Evolutionary conservation across 2,797 vertebrate species (phyloP).

Genomic region (Enteromius mattozi): DNA sequence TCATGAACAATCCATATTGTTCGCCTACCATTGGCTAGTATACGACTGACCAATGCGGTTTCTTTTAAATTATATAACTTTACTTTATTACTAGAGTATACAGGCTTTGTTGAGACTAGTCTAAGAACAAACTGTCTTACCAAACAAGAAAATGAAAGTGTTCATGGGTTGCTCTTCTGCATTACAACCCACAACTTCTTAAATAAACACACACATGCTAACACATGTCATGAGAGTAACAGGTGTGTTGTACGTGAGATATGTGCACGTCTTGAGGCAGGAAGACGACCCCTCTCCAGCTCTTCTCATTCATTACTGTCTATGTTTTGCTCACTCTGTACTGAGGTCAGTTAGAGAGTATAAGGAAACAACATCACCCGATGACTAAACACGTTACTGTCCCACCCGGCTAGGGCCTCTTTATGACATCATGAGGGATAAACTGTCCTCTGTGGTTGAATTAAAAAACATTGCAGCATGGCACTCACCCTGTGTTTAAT

Average conservation of each 20-base stretch:
- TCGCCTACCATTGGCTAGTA: background rate
- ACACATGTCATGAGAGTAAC: conserved; percentile 6
- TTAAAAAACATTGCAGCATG: background rate
- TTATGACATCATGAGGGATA: conserved; percentile 9
- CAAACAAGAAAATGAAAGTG: background rate
- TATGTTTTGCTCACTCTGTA: conserved; percentile 35
- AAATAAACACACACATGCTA: background rate
- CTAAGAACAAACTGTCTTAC: background rate
- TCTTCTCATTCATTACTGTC: conserved; percentile 37
- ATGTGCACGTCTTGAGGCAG: background rate
- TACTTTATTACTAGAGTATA: background rate
- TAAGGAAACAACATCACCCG: background rate
- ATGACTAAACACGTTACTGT: background rate
- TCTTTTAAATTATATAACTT: background rate
- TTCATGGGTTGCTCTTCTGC: background rate
- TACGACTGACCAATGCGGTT: background rate
- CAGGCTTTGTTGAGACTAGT: background rate
- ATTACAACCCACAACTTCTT: conserved; percentile 6
- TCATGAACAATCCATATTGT: background rate
- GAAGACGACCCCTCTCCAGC: background rate
- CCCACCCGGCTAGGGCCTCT: background rate
- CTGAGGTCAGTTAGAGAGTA: background rate
- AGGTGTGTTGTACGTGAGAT: conserved; percentile 26
- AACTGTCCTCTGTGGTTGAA: conserved; percentile 1
- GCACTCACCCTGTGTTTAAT: background rate